Conservation (phyloP, 1,140 invertebrate genomes). For the Bicyclus anynana region DNA sequence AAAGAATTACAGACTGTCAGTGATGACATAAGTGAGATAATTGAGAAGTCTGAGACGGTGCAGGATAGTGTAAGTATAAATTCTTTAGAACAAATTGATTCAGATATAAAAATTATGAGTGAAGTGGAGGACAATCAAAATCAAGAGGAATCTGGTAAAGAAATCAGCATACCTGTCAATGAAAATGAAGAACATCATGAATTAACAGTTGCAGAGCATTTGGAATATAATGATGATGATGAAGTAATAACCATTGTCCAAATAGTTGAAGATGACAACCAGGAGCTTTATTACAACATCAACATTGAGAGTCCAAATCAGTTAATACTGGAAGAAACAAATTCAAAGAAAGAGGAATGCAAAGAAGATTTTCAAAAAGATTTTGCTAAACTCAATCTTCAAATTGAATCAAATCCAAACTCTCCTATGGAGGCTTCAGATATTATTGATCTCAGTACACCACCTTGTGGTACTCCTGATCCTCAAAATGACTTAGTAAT, state of each 20-base stretch:
- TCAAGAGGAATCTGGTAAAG: slow-evolving; percentile 8
- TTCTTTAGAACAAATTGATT: neutral
- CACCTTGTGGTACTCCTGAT: slow-evolving; percentile 45
- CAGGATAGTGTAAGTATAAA: neutral
- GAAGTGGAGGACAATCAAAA: neutral
- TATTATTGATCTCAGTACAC: slow-evolving; percentile 30
- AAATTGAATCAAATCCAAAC: slow-evolving; percentile 30
- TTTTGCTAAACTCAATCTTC: slow-evolving; percentile 58
- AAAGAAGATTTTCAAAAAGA: slow-evolving; percentile 60
- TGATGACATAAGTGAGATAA: neutral
- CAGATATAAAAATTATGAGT: neutral
- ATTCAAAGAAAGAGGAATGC: slow-evolving; percentile 34
- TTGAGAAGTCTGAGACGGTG: neutral
- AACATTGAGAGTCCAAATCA: slow-evolving; percentile 59
- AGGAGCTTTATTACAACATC: slow-evolving; percentile 64
- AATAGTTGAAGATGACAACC: slow-evolving; percentile 72
- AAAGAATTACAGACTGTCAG: slow-evolving; percentile 3
- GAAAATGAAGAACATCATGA: slow-evolving; percentile 21
- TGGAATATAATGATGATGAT: slow-evolving; percentile 65
- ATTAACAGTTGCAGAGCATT: slow-evolving; percentile 45
- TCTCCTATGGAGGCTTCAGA: slow-evolving; percentile 52
- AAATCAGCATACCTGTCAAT: slow-evolving; percentile 4
- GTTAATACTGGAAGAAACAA: slow-evolving; percentile 10
- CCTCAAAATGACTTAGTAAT: slow-evolving; percentile 32
- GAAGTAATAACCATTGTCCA: slow-evolving; percentile 73